Evolutionary conservation across 92 coral and sea anemone species (phyloP).

Genomic region (Muricea muricata): DNA sequence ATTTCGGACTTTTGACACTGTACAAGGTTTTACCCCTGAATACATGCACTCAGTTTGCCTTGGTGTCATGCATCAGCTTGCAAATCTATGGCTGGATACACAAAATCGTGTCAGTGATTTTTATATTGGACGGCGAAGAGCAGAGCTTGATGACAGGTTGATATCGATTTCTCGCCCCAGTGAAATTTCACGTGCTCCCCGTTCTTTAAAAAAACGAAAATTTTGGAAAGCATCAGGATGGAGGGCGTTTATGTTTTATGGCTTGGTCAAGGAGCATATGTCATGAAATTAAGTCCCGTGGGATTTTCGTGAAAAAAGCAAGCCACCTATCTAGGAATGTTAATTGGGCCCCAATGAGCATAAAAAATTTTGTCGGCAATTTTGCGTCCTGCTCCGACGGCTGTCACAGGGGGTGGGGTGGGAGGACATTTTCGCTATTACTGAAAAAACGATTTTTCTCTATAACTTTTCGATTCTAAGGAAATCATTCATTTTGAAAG

Average conservation of each 20-base stretch:
- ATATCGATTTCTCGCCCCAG: slow-evolving; percentile 27
- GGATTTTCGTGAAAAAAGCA: too few species aligned
- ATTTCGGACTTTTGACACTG: slow-evolving; percentile 14
- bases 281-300: too few species aligned
- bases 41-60: slow-evolving; percentile 37
- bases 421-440: too few species aligned
- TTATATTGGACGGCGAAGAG: slow-evolving; percentile 6
- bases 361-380: too few species aligned
- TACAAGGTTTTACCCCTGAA: slow-evolving; percentile 23
- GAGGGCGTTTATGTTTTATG: slow-evolving; percentile 46
- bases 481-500: too few species aligned
- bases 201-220: slow-evolving; percentile 20
- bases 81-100: slow-evolving; percentile 20
- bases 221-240: slow-evolving; percentile 44
- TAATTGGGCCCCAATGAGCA: too few species aligned
- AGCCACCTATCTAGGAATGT: too few species aligned
- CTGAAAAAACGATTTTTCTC: too few species aligned
- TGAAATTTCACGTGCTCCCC: slow-evolving; percentile 38
- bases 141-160: slow-evolving; percentile 24
- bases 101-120: slow-evolving; percentile 27
- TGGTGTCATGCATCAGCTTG: slow-evolving; percentile 15
- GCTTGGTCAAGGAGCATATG: too few species aligned
- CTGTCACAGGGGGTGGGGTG: too few species aligned
- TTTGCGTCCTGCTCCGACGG: too few species aligned
- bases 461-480: too few species aligned